These are phyloP conservation scores for Bradysia coprophila DNA, from an alignment of 1,140 invertebrate species.

Conservation along the genomic window DNA sequence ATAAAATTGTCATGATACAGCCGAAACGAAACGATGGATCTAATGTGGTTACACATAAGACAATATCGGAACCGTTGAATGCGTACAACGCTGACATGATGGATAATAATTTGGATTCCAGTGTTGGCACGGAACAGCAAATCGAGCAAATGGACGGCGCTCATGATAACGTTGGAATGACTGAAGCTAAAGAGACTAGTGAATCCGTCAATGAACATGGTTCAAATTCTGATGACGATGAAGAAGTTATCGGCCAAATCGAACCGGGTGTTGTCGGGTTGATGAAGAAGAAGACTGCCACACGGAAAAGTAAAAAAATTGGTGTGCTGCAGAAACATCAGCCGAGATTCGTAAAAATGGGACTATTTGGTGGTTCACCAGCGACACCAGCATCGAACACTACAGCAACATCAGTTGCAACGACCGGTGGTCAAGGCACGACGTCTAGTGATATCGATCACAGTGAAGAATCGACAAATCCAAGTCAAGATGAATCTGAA, in stretches of 20 bases:
- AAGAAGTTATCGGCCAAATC: not conserved
- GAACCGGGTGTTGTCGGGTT: not conserved
- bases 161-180: not conserved
- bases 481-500: not conserved
- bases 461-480: not conserved
- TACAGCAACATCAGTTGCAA: not conserved
- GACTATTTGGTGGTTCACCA: constrained; percentile 17
- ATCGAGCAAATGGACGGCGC: constrained; percentile 3
- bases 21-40: constrained; percentile 10
- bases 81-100: not conserved
- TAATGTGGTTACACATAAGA: constrained; percentile 15
- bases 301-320: constrained; percentile 1
- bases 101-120: not conserved
- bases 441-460: not conserved
- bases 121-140: constrained; percentile 1
- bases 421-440: not conserved
- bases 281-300: not conserved
- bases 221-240: too few relatives aligned
- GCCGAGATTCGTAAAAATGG: constrained; percentile 7
- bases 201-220: constrained; percentile 1
- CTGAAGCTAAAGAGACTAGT: not conserved
- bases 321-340: constrained; percentile 10
- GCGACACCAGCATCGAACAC: constrained; percentile 3
- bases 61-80: constrained; percentile 33
- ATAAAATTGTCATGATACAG: constrained; percentile 22